Conservation (phyloP, 64 coral and sea anemone genomes). For the Pachyseris speciosa region DNA sequence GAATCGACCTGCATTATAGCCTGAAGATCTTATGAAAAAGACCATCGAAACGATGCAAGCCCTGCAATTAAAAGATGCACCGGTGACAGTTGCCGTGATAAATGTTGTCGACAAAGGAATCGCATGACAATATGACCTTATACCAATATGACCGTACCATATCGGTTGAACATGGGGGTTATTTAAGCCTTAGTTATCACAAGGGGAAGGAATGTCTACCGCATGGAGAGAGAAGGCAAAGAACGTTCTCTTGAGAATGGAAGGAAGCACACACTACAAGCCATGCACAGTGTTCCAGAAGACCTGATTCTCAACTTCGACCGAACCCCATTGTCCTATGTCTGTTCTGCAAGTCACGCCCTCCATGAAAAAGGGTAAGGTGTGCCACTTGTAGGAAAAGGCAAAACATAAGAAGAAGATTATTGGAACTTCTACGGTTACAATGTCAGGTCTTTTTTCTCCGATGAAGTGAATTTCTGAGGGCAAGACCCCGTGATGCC, state of each 20-base stretch:
- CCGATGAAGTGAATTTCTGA: no score
- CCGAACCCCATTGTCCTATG: no score
- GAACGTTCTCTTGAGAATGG: constrained; percentile 25
- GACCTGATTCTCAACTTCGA: not conserved
- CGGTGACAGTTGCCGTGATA: constrained; percentile 33
- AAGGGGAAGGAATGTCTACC: constrained; percentile 35
- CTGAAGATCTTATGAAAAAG: no score
- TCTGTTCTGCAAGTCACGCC: no score
- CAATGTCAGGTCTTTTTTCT: constrained; percentile 49
- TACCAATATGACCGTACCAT: constrained; percentile 32
- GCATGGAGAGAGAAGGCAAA: constrained; percentile 58
- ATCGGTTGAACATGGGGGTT: constrained; percentile 34
- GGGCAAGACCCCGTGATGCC: no score
- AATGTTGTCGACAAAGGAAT: constrained; percentile 41
- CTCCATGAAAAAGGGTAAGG: no score
- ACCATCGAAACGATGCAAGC: no score
- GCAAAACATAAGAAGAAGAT: constrained; percentile 2
- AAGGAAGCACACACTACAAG: no score
- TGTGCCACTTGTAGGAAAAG: no score
- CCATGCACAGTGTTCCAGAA: not conserved
- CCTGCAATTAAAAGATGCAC: constrained; percentile 32
- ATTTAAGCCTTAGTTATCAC: constrained; percentile 26
- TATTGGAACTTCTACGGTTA: constrained; percentile 45
- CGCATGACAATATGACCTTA: no score
- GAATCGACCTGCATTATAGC: constrained; percentile 29